Evolutionary conservation across 2,888 invertebrate genomes (phyloP), one percentile per base, ranked within the genome.

Genomic region (Pyralis farinalis): DNA sequence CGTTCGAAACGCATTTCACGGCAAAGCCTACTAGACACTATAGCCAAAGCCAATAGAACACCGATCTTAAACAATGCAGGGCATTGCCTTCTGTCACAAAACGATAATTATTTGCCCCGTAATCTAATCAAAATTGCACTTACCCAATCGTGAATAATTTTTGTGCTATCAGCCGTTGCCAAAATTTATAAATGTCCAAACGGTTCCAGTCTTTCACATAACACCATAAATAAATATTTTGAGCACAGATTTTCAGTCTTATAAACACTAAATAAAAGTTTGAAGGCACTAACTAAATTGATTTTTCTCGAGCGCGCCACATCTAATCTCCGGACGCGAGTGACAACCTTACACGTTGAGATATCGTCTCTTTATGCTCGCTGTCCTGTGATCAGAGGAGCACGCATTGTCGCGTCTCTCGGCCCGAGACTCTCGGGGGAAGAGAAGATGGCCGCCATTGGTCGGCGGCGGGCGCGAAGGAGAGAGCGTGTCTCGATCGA

Each of bases 91-190:
- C 63, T 60, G 62, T 60, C 55, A 58, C 58, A 58, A 44, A 71
- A 72, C 73, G 79, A 82, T 83, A 81, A 85, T 84, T 85, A 16
- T 79, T 85, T 79, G 81, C 81, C 85, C 82, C 65, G 76, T 83
- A 85, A 88, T 87, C 85, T 87, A 84, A 88, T 88, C 87, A 63
- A 81, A 74, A 79, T 70, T 69, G 66, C 56, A 78, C 88, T 88
- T 73, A 88, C 88, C 88, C 83, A 87, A 88, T 88, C 79, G 81
- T 87, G 87, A 82, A 85, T 84, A 78, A 79, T 82, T 82, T 80
- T 78, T 63, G 72, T 78, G 79, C 73, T 85, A 87, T 82, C 86
- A 73, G 73, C 63, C 67, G 65, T 56, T 64, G 67, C 69, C 72
- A 63, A 75, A 67, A 55, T 55, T 54, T 68, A 60, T 58, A 59